Base-by-base conservation (phyloP, 2,888 invertebrate genomes). In the Phragmatobia fuliginosa region DNA sequence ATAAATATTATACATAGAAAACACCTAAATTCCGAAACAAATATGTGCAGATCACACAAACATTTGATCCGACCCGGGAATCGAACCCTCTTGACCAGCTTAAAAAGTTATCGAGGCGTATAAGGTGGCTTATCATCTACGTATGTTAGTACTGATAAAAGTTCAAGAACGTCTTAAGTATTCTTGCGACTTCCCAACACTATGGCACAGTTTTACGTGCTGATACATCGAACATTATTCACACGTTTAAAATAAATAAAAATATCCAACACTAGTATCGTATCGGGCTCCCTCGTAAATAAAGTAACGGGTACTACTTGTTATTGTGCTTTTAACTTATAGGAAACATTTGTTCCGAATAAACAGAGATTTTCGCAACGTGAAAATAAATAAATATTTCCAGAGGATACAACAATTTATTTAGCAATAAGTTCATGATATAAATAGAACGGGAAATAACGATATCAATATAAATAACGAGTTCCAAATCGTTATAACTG, bases 201-300 rank as follows among this genome's bases (percentile, higher is more conserved):
- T 83, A 79, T 38, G 41, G 10, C 38, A 18, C 45, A 61, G 65
- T 62, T 72, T 63, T 74, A 75, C 69, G 81, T 79, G 79, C 83
- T 82, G 83, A 82, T 83, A 76, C 75, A n/a, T 71, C 73, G 69
- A 49, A 72, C 81, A 83, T 82, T 79, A 81, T 81, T 82, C 81
- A 82, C 81, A 71, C 72, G 75, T 82, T 82, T 79, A 82, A 82
- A 82, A 81, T 83, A 82, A 83, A 83, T 83, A 82, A 82, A 82
- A 81, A 77, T 78, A 80, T 65, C 72, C 68, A 62, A 65, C 80
- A 74, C 73, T 71, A 79, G 74, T 80, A 16, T 73, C 72, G 81
- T 81, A 74, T 72, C 77, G 76, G 73, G 72, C 70, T 74, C 71
- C 73, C 74, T 74, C 81, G 81, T 82, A 82, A 82, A 82, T 79